These are phyloP conservation scores for Caenorhabditis becei DNA, from an alignment of 2,888 invertebrate species.

Conservation along the genomic window DNA sequence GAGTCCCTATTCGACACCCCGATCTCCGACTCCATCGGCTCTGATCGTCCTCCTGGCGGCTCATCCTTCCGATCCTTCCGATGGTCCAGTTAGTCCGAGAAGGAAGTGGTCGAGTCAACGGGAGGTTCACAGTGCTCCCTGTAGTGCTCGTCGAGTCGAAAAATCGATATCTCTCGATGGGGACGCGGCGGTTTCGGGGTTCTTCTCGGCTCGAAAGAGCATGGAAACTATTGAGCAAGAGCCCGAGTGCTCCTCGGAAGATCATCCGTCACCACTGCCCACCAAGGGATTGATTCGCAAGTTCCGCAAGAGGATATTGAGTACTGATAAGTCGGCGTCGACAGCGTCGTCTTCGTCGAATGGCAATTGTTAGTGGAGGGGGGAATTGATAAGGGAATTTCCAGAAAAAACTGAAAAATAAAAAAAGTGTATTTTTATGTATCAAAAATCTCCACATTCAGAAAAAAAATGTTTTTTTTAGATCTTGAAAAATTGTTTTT, in stretches of 20 bases:
- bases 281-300: slow-evolving; percentile 66
- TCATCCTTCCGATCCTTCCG: background rate
- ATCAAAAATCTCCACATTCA: no score
- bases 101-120: slow-evolving; percentile 32
- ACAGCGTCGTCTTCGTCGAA: slow-evolving; percentile 8
- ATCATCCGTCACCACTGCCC: slow-evolving; percentile 65
- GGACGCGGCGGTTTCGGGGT: slow-evolving; percentile 30
- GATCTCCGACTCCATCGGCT: slow-evolving; percentile 39
- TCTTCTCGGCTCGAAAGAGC: slow-evolving; percentile 12
- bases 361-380: slow-evolving; percentile 23
- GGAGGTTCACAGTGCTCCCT: slow-evolving; percentile 34
- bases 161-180: slow-evolving; percentile 50
- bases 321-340: slow-evolving; percentile 45
- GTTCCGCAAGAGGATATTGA: slow-evolving; percentile 66
- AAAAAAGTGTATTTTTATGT: no score
- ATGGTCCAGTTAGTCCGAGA: slow-evolving; percentile 23
- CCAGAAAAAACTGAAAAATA: slow-evolving; percentile 1
- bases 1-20: slow-evolving; percentile 16
- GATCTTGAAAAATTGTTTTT: no score
- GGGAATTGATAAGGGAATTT: background rate
- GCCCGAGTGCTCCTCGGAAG: slow-evolving; percentile 37
- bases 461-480: no score
- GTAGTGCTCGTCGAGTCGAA: slow-evolving; percentile 28
- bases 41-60: slow-evolving; percentile 40
- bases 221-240: slow-evolving; percentile 47